Conservation (phyloP, 35 echinoderm and acorn worm species). For the Amphiura filiformis region DNA sequence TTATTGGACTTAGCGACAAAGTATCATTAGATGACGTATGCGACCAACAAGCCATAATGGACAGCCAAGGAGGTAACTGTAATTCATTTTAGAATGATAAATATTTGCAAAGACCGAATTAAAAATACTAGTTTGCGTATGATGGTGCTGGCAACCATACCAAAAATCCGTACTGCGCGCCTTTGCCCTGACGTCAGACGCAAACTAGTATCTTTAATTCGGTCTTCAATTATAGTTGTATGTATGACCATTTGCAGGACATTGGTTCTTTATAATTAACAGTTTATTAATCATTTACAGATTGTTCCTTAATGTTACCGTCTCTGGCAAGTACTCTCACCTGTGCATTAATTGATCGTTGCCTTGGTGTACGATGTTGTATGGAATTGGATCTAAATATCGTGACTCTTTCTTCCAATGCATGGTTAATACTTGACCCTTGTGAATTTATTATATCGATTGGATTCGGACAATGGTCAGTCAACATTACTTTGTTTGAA, state of each 20-base stretch:
- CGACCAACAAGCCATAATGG: not conserved
- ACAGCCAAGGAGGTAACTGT: not conserved
- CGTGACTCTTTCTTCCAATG: not conserved
- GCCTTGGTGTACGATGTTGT: slow-evolving; percentile 32
- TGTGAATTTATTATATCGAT: slow-evolving; percentile 17
- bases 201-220: no score
- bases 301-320: not conserved
- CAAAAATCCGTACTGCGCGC: no score
- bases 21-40: not conserved
- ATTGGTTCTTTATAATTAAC: no score
- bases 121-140: no score
- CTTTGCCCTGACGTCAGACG: no score
- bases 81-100: not conserved
- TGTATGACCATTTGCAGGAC: no score
- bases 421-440: slow-evolving; percentile 8
- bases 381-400: slow-evolving; percentile 14
- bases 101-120: no score
- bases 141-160: no score
- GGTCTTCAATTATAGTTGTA: no score
- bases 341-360: not conserved
- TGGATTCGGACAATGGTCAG: slow-evolving; percentile 15
- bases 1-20: slow-evolving; percentile 15
- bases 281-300: no score
- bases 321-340: not conserved
- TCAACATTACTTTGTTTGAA: slow-evolving; percentile 10